Evolutionary conservation across 1,140 invertebrate genomes (phyloP), one percentile per base, ranked within the genome.

Genomic region (Portunus trituberculatus): DNA sequence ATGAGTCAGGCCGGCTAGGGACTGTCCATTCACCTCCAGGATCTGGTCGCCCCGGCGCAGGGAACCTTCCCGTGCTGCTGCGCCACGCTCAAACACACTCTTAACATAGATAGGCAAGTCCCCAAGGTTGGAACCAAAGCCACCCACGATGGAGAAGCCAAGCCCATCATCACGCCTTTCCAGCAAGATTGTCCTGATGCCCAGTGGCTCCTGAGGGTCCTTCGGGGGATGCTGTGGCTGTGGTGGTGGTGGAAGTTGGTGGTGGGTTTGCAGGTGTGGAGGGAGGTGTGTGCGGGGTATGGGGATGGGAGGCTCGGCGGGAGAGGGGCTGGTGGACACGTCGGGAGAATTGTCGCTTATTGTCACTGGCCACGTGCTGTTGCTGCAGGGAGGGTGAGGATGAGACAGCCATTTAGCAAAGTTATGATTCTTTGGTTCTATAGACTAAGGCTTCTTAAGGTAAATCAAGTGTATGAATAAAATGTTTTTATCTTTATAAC

Each of bases 101-200:
- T 98, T 98, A 20, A 98, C 98, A 96, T 98, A 98, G 94, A 98
- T 98, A 20, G 98, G 98, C 97, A 98, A 97, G 96, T 98, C 97
- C 3, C 98, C 98, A 96, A 98, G 98, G 7, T 98, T 98, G 83
- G 98, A 98, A 96, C 98, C 98, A 91, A 97, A 97, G 0, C 98
- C 98, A n/a, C 98, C 98, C 0, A 98, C 98, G 67, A 98, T 98
- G 59, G 98, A 98, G 97, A 98, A 98, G 0, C 98, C 98, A 39
- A 98, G 97, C 31, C 98, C 98, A 90, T 98, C 98, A 48, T 98
- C 97, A 46, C 98, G 98, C 94, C 98, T 97, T 82, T 98, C 97
- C 96, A 98, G 97, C 59, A 97, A 97, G 94, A 98, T 98, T 14
- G 97, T 97, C 20, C 96, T 96, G 29, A 96, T 67, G 32, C 95